These are phyloP conservation scores for Leucozona laternaria DNA, from an alignment of 2,888 invertebrate genomes.

Conservation along the genomic window DNA sequence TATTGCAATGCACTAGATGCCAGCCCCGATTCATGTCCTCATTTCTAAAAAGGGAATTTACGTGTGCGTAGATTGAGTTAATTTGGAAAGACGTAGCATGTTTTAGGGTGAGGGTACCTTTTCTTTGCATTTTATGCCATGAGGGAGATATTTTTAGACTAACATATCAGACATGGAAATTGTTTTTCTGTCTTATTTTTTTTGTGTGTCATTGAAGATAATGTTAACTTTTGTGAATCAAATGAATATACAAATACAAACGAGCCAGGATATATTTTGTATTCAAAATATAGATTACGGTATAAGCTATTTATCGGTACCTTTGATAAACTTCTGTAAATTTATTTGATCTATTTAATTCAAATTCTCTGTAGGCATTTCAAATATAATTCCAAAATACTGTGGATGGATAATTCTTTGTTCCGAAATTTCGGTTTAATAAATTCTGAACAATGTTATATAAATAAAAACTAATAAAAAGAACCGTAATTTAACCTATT, in stretches of 20 bases:
- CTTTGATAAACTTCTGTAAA: too few relatives aligned
- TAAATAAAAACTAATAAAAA: too few relatives aligned
- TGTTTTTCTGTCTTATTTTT: neutral
- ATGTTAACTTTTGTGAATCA: constrained; percentile 5
- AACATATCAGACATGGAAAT: constrained; percentile 10
- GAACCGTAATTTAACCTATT: too few relatives aligned
- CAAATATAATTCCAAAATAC: too few relatives aligned
- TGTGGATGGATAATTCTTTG: too few relatives aligned
- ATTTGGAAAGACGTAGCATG: constrained; percentile 42
- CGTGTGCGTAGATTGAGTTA: constrained; percentile 36
- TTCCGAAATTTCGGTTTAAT: too few relatives aligned
- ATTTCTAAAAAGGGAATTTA: constrained; percentile 57
- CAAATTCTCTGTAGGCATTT: too few relatives aligned
- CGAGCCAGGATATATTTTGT: too few relatives aligned
- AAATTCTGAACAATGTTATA: too few relatives aligned
- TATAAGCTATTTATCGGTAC: too few relatives aligned
- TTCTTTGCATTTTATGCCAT: constrained; percentile 21
- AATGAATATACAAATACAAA: neutral
- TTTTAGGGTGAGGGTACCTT: constrained; percentile 48
- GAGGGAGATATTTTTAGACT: constrained; percentile 58
- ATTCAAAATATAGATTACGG: too few relatives aligned
- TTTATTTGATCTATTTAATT: too few relatives aligned
- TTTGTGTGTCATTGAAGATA: neutral
- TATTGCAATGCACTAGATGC: constrained; percentile 49
- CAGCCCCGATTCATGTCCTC: constrained; percentile 48